Evolutionary conservation across 2,888 invertebrate genomes (phyloP), one percentile per base, ranked within the genome.

Genomic region (Cantharis lateralis): DNA sequence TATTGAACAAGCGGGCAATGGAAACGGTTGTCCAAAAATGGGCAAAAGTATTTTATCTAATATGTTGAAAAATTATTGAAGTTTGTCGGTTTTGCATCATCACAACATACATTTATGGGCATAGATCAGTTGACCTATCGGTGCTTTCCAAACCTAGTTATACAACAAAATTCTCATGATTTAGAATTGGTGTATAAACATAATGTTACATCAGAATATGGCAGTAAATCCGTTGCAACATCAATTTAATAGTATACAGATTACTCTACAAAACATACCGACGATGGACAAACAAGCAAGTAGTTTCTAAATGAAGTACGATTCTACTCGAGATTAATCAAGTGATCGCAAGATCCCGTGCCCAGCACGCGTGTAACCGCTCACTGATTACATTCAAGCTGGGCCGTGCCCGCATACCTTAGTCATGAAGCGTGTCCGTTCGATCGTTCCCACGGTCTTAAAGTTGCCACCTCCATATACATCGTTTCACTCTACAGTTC

Each of bases 361-460:
- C 84, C 82, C 83, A 85, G 85, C 86, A 86, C 86, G 86, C 85
- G 85, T 84, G 83, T 82, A 83, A 83, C 82, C 83, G 80, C 83
- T 83, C 82, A 80, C 79, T 79, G 83, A 83, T 83, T 82, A 82
- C 82, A 80, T 79, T 76, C 82, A 81, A 81, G 81, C 82, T 81
- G 64, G 82, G 81, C 83, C 82, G 82, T 81, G 82, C 82, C 81
- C 82, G 82, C 84, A 84, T 84, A 84, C 85, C 85, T 83, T 81
- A 84, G 82, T 82, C 83, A 77, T 82, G 85, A 81, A 86, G 85
- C 86, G 85, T 85, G 85, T 85, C 85, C 84, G 75, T 70, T 77
- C 62, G 72, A 68, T 75, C 89, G 89, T 88, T 88, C 89, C 88
- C 83, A 83, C 81, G 83, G 82, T 81, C 80, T 76, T 80, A 48